These are phyloP conservation scores for Polia nebulosa DNA, from an alignment of 2,888 invertebrate genomes.

Conservation along the genomic window DNA sequence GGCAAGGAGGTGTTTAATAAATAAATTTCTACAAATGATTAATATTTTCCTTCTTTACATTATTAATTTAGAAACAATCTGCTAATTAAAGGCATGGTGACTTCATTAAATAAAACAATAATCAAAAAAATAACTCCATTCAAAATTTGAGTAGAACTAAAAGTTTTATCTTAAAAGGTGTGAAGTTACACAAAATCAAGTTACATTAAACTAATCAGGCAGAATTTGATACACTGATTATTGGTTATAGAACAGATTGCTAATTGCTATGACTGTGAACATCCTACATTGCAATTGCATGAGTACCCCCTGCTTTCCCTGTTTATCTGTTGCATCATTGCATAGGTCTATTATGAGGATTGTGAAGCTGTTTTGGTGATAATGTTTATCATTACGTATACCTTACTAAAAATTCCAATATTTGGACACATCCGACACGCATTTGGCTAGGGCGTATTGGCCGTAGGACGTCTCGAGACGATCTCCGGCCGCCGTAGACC, in stretches of 20 bases:
- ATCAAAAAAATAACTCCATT: not conserved
- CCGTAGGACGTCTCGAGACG: no score
- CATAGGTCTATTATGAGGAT: not conserved
- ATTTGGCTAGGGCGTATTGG: no score
- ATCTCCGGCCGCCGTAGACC: no score
- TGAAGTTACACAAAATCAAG: conserved; percentile 20
- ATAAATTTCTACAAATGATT: no score
- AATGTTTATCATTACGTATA: no score
- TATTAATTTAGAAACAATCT: no score
- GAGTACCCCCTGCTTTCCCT: not conserved
- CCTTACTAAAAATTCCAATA: no score
- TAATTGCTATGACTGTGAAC: conserved; percentile 5
- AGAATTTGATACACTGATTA: conserved; percentile 35
- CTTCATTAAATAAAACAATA: not conserved
- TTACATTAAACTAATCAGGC: conserved; percentile 28
- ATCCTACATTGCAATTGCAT: not conserved
- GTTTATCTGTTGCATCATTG: not conserved
- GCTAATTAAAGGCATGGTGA: not conserved
- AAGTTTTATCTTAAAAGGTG: conserved; percentile 32
- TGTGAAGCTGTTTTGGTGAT: not conserved
- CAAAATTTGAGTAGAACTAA: not conserved
- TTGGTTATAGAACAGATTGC: conserved; percentile 22
- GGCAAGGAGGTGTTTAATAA: no score
- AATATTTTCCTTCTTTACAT: no score
- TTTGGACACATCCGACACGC: no score